Conservation (phyloP, 2,113 vertebrate species). For the Hemiscyllium ocellatum region DNA sequence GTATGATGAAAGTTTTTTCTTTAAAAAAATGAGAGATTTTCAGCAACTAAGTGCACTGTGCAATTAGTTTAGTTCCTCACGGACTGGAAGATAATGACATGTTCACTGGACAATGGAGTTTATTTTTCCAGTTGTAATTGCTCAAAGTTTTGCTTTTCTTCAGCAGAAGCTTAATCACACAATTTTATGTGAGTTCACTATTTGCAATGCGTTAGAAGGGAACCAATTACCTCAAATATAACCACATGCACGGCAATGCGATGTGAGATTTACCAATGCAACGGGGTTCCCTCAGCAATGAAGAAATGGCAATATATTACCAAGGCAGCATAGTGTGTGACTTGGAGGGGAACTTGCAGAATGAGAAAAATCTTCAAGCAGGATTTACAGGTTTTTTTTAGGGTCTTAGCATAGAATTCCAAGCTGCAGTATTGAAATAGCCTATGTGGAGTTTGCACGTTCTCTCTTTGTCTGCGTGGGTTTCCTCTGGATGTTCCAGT, state of each 20-base stretch:
- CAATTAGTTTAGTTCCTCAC: slow-evolving; percentile 21
- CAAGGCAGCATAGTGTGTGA: too few species aligned
- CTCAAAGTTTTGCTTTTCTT: background rate
- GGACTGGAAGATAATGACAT: slow-evolving; percentile 6
- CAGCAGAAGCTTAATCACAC: background rate
- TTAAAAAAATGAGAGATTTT: slow-evolving; percentile 14
- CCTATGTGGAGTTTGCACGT: too few species aligned
- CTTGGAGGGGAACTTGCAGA: too few species aligned
- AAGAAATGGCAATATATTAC: too few species aligned
- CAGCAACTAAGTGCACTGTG: slow-evolving; percentile 1
- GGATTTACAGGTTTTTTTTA: too few species aligned
- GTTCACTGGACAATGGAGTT: slow-evolving; percentile 13
- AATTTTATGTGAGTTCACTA: background rate
- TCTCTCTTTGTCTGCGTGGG: too few species aligned
- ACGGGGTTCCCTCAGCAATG: background rate
- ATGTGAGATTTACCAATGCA: background rate
- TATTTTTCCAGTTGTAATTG: background rate
- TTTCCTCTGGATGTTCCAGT: too few species aligned
- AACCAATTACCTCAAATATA: slow-evolving; percentile 1
- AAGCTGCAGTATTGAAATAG: too few species aligned
- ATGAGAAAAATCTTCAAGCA: too few species aligned
- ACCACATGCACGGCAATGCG: background rate
- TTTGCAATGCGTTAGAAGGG: background rate
- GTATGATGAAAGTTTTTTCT: slow-evolving; percentile 31
- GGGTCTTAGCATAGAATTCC: too few species aligned